These are phyloP conservation scores for Nemotelus nigrinus DNA, from an alignment of 2,888 invertebrate genomes.

Conservation along the genomic window DNA sequence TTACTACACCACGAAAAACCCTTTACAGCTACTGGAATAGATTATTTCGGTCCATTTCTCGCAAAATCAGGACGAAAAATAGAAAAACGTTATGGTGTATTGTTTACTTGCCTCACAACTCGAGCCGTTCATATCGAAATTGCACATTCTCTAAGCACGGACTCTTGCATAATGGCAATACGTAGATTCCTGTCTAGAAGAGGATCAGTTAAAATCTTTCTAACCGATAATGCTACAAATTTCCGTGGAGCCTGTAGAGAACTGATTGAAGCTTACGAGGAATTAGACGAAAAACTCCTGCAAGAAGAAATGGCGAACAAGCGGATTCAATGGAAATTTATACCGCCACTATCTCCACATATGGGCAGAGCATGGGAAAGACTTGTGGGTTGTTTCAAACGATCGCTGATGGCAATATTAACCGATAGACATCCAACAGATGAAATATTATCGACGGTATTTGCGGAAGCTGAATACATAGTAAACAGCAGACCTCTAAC, in stretches of 20 bases:
- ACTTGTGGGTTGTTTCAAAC: too few species aligned
- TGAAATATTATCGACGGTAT: too few species aligned
- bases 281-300: slow-evolving; percentile 31
- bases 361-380: too few species aligned
- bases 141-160: slow-evolving; percentile 46
- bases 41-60: neutral
- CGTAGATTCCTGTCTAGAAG: slow-evolving; percentile 49
- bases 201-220: slow-evolving; percentile 46
- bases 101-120: neutral
- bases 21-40: slow-evolving; percentile 53
- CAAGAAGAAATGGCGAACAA: neutral
- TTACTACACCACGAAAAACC: slow-evolving; percentile 49
- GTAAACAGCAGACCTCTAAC: too few species aligned
- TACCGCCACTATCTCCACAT: neutral
- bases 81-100: neutral
- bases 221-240: slow-evolving; percentile 51
- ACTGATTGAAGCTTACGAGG: slow-evolving; percentile 46
- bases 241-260: slow-evolving; percentile 47
- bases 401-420: too few species aligned
- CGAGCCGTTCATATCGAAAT: slow-evolving; percentile 51
- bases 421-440: too few species aligned
- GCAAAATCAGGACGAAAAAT: neutral
- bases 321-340: neutral
- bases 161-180: slow-evolving; percentile 49
- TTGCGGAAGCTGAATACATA: too few species aligned